phyloP scores from a whole-genome alignment of 2,797 vertebrate genomes.

The Rhinella marina region DNA sequence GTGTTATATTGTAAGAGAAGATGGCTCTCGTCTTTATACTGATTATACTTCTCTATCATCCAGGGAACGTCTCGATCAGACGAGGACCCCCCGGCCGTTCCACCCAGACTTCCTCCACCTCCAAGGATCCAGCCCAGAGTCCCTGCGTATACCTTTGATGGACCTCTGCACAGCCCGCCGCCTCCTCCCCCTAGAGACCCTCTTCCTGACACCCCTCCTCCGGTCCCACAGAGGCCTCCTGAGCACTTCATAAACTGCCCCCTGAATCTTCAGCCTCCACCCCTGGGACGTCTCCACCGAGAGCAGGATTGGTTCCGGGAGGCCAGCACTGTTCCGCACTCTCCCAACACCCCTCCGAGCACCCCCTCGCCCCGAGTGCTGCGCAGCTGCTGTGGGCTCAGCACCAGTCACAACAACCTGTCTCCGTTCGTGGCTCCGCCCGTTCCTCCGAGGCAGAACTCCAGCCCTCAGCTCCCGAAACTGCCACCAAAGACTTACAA shows the following conservation, averaged over 20 bases:
- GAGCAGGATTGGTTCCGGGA: conserved; percentile 82
- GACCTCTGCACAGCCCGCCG: conserved; percentile 87
- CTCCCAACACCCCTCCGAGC: conserved; percentile 82
- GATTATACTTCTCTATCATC: not conserved
- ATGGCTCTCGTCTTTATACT: not conserved
- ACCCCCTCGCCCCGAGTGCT: conserved; percentile 88
- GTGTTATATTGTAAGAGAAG: no score
- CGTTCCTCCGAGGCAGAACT: conserved; percentile 90
- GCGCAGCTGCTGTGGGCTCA: conserved; percentile 81
- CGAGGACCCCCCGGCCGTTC: conserved; percentile 92
- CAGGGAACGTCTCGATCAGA: conserved; percentile 78
- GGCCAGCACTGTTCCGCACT: conserved; percentile 68
- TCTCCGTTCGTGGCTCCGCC: conserved; percentile 81
- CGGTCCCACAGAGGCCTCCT: conserved; percentile 87
- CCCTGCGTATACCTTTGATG: conserved; percentile 79
- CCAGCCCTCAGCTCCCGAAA: conserved; percentile 89
- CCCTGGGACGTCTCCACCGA: conserved; percentile 82
- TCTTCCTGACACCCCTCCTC: conserved; percentile 87
- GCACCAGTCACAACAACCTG: conserved; percentile 83
- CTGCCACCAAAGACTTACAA: conserved; percentile 99
- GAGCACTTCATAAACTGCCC: conserved; percentile 98
- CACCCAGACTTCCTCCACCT: conserved; percentile 88
- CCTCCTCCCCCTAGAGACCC: conserved; percentile 86
- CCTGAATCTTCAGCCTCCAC: conserved; percentile 86
- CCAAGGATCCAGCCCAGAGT: conserved; percentile 86